Evolutionary conservation across 2,113 vertebrate species (phyloP).

Genomic region (Zosterops borbonicus): DNA sequence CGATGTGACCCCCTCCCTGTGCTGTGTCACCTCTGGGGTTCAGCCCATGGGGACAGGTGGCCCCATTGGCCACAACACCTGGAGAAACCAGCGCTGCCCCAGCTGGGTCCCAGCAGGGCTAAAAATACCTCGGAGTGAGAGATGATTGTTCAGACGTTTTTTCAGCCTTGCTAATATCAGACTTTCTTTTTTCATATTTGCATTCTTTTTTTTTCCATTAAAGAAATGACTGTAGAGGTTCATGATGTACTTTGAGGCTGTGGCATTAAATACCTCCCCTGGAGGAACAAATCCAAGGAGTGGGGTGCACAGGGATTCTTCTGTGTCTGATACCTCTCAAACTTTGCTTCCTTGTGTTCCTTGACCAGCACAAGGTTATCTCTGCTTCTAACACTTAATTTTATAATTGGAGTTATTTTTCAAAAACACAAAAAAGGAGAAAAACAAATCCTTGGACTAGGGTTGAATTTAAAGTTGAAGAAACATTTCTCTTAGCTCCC

Average conservation of each 20-base stretch:
- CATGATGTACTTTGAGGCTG: not conserved
- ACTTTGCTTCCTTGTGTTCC: not conserved
- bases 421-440: not conserved
- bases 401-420: not conserved
- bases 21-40: not conserved
- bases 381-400: not conserved
- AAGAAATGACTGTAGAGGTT: not conserved
- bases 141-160: not conserved
- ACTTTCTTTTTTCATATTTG: conserved; percentile 5
- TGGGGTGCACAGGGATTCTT: not conserved
- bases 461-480: not conserved
- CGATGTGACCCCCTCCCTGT: fast-evolving
- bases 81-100: not conserved
- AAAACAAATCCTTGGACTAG: not conserved
- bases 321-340: not conserved
- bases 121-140: not conserved
- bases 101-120: not conserved
- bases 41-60: not conserved
- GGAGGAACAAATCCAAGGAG: not conserved
- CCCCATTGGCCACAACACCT: not conserved
- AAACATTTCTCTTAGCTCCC: not conserved
- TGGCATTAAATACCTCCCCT: not conserved
- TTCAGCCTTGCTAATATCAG: conserved; percentile 3
- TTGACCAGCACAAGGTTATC: not conserved
- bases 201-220: not conserved